Percentiles rank a stretch among this genome's conserved stretches.
phyloP scores from a whole-genome alignment of 2,888 invertebrate genomes.

The Crematogaster levior region DNA sequence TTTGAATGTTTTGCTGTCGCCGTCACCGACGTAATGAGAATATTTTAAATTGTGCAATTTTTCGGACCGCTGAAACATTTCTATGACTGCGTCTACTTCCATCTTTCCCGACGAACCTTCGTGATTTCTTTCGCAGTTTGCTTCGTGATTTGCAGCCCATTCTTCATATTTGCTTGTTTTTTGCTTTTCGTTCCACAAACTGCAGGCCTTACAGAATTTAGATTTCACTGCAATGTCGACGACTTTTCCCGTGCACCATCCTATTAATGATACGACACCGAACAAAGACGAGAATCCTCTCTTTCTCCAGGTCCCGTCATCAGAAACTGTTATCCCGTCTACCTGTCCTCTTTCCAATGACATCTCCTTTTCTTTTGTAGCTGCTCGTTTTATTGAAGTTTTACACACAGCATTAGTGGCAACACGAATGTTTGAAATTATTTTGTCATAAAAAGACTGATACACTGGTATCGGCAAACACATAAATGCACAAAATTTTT shows the following conservation, averaged over 20 bases:
- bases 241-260: not conserved
- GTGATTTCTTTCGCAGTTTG: not conserved
- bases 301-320: too few relatives aligned
- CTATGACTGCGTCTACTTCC: not conserved
- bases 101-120: not conserved
- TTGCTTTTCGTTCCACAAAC: not conserved
- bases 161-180: not conserved
- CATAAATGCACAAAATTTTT: not conserved
- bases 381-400: not conserved
- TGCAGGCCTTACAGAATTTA: not conserved
- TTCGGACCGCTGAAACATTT: not conserved
- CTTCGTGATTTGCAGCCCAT: not conserved
- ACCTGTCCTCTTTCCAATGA: not conserved
- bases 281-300: not conserved
- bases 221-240: not conserved
- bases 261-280: not conserved
- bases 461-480: not conserved
- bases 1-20: not conserved
- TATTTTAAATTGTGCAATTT: not conserved
- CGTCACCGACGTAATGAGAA: not conserved
- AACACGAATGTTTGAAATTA: not conserved
- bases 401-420: not conserved
- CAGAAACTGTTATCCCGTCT: not conserved
- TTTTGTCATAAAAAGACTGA: not conserved
- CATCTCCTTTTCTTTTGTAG: not conserved